These are phyloP conservation scores for Drosophila demipolita DNA, from an alignment of 2,888 invertebrate genomes.

Conservation along the genomic window DNA sequence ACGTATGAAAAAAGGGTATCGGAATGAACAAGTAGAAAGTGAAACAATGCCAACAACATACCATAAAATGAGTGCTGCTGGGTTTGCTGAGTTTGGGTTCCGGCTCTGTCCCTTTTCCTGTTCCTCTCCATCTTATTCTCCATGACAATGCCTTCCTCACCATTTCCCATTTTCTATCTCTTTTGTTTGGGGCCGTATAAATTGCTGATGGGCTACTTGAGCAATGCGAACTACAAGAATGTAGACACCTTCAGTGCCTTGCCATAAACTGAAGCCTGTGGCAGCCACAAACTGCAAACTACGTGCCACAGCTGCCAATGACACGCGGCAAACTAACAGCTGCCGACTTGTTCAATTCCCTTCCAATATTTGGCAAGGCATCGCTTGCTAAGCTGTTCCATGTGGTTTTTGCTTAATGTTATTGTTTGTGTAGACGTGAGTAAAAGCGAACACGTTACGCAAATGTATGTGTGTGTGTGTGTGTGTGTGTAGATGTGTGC, in stretches of 20 bases:
- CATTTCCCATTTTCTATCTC: neutral
- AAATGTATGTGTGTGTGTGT: neutral
- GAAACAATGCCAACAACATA: neutral
- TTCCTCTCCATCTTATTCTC: neutral
- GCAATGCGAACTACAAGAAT: constrained; percentile 4
- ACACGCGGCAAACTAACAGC: constrained; percentile 18
- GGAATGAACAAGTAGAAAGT: neutral
- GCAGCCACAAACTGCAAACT: constrained; percentile 25
- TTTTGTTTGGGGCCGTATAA: constrained; percentile 2
- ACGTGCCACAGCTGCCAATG: constrained; percentile 40
- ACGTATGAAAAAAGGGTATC: constrained; percentile 1
- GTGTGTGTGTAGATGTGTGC: constrained; percentile 40
- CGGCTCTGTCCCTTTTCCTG: neutral
- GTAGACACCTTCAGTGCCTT: constrained; percentile 8
- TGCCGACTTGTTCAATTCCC: constrained; percentile 22
- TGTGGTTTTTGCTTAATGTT: constrained; percentile 30
- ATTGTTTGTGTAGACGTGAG: constrained; percentile 48
- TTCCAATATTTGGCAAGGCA: constrained; percentile 46
- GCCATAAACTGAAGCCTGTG: constrained; percentile 35
- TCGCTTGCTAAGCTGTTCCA: neutral
- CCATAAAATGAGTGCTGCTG: neutral
- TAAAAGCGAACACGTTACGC: constrained; percentile 62
- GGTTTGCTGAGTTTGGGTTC: neutral
- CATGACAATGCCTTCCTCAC: fast-evolving
- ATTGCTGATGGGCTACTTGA: constrained; percentile 11